Percentiles rank a stretch among this genome's conserved stretches.
Evolutionary conservation across 2,113 vertebrate species (phyloP).

Genomic region (Noctilio leporinus): DNA sequence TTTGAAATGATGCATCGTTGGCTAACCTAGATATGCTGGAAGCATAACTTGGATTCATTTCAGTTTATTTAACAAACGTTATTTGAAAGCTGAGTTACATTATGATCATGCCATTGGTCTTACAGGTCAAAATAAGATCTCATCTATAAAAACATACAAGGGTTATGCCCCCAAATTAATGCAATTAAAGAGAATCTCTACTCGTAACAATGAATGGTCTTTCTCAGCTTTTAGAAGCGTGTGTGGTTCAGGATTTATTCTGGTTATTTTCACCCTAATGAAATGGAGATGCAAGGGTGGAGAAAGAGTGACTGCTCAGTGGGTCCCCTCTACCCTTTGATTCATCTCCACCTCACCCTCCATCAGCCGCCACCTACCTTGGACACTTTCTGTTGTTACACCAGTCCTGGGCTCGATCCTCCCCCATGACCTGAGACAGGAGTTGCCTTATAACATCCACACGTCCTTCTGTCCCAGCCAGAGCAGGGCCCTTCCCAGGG

Average conservation of each 20-base stretch:
- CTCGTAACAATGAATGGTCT: not conserved
- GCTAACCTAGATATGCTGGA: not conserved
- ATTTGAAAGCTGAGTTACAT: not conserved
- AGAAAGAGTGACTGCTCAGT: not conserved
- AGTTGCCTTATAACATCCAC: not conserved
- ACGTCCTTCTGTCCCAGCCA: not conserved
- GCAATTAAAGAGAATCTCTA: not conserved
- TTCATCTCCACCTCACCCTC: not conserved
- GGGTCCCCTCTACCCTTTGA: no score
- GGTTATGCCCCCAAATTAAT: not conserved
- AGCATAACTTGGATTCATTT: not conserved
- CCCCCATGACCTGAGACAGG: not conserved
- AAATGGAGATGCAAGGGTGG: not conserved
- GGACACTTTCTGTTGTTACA: not conserved
- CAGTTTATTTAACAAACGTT: not conserved
- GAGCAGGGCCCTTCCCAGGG: not conserved
- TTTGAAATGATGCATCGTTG: not conserved
- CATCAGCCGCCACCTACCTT: not conserved
- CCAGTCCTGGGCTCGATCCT: not conserved
- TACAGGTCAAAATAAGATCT: not conserved
- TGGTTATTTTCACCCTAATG: not conserved
- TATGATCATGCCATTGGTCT: not conserved
- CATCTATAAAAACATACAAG: not conserved
- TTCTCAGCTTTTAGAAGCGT: not conserved
- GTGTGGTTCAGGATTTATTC: not conserved